Percentiles rank a stretch among this genome's conserved stretches.
Conservation (phyloP, 2,797 vertebrate species). For the Australoheros facetus region DNA sequence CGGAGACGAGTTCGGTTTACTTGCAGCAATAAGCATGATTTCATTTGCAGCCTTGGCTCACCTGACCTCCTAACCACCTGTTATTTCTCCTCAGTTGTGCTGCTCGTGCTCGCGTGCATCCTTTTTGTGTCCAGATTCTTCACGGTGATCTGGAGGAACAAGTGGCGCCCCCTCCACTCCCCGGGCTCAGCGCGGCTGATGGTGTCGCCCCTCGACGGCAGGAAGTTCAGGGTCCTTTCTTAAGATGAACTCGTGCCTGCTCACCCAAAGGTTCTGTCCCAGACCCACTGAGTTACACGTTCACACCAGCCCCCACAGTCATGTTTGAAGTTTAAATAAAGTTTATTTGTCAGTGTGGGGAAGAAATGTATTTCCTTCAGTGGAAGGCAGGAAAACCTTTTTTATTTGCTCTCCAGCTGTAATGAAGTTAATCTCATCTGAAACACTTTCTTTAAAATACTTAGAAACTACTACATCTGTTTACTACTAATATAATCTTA, state of each 20-base stretch:
- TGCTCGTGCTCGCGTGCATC: constrained; percentile 70
- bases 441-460: rapidly evolving
- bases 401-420: not conserved
- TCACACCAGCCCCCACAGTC: not conserved
- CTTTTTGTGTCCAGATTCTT: constrained; percentile 65
- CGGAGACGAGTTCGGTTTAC: not conserved
- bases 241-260: not conserved
- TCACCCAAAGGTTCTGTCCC: too few species aligned
- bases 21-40: not conserved
- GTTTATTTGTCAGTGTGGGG: not conserved
- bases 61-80: not conserved
- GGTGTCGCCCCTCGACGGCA: constrained; percentile 62
- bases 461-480: rapidly evolving
- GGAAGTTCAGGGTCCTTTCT: constrained; percentile 42
- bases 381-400: not conserved
- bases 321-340: not conserved
- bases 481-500: rapidly evolving
- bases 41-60: not conserved
- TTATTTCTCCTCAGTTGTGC: constrained; percentile 46
- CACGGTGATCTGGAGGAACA: constrained; percentile 73
- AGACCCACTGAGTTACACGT: not conserved
- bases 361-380: not conserved
- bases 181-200: constrained; percentile 49
- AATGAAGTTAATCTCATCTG: not conserved
- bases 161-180: constrained; percentile 60